Percentiles rank a stretch among this genome's conserved stretches.
Evolutionary conservation across 2,797 vertebrate genomes (phyloP).

Genomic region (Oreortyx pictus): DNA sequence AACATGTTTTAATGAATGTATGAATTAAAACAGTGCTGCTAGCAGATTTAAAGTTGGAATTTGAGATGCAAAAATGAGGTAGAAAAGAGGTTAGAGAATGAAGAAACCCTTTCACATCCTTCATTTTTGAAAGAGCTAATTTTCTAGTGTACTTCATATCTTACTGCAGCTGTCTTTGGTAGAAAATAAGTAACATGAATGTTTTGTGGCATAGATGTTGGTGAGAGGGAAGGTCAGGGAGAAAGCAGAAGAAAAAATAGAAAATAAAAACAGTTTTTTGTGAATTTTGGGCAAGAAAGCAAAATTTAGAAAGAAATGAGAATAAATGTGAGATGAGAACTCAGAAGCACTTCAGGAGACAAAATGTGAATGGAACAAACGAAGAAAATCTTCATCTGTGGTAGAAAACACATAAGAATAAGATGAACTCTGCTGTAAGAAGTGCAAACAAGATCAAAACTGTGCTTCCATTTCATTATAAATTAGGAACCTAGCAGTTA

Average conservation of each 20-base stretch:
- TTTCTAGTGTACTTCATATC: not conserved
- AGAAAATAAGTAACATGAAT: not conserved
- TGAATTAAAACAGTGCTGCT: not conserved
- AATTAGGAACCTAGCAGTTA: not conserved
- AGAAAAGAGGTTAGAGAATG: not conserved
- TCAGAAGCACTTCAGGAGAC: not conserved
- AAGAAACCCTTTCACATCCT: not conserved
- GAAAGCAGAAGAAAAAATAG: not conserved
- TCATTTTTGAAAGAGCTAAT: not conserved
- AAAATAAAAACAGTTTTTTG: not conserved
- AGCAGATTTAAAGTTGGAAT: not conserved
- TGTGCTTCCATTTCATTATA: not conserved
- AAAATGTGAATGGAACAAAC: not conserved
- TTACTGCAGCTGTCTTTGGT: not conserved
- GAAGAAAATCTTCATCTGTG: not conserved
- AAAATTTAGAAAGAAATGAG: not conserved
- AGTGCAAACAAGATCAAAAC: not conserved
- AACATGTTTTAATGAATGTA: not conserved
- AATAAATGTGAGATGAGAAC: not conserved
- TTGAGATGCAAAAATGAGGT: not conserved
- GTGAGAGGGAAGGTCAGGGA: fast-evolving
- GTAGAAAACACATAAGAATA: not conserved
- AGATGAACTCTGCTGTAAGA: not conserved
- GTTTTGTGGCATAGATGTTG: not conserved
- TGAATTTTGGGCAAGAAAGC: not conserved